These are phyloP conservation scores for Percopsis omiscomaycus DNA, from an alignment of 2,797 vertebrate genomes.

Conservation along the genomic window DNA sequence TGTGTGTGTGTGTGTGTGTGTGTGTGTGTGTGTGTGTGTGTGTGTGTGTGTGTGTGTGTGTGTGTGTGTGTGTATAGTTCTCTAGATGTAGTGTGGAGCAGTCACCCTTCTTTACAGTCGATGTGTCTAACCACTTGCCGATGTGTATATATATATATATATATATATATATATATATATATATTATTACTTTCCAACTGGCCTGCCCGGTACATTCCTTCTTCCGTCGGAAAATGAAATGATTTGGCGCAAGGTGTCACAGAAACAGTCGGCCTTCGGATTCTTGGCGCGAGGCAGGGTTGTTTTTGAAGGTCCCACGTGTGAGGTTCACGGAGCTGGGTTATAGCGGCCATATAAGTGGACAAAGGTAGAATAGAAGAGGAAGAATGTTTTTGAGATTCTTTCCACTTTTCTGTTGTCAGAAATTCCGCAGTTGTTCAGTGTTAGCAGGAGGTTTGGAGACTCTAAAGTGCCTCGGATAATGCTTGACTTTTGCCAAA, in stretches of 20 bases:
- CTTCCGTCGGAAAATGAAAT: too few species aligned
- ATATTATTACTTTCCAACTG: too few species aligned
- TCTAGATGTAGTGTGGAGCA: slow-evolving; percentile 17
- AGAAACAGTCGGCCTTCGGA: not conserved
- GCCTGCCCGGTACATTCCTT: too few species aligned
- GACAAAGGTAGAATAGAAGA: slow-evolving; percentile 1
- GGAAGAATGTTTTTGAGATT: too few species aligned
- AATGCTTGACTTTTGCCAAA: slow-evolving; percentile 34
- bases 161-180: too few species aligned
- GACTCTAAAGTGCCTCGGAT: slow-evolving; percentile 26
- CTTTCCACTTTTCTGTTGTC: too few species aligned
- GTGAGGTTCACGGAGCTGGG: not conserved
- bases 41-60: not conserved
- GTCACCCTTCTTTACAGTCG: slow-evolving; percentile 28
- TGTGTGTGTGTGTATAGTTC: not conserved
- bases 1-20: slow-evolving; percentile 1
- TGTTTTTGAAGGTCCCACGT: slow-evolving; percentile 8
- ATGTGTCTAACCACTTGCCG: too few species aligned
- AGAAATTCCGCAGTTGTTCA: too few species aligned
- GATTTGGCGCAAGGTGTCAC: too few species aligned
- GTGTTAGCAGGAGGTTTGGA: slow-evolving; percentile 6
- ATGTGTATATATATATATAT: too few species aligned
- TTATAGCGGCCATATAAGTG: not conserved
- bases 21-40: slow-evolving; percentile 6
- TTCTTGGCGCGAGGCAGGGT: slow-evolving; percentile 9